phyloP scores from a whole-genome alignment of 2,113 vertebrate species.

The Erythrolamprus reginae region DNA sequence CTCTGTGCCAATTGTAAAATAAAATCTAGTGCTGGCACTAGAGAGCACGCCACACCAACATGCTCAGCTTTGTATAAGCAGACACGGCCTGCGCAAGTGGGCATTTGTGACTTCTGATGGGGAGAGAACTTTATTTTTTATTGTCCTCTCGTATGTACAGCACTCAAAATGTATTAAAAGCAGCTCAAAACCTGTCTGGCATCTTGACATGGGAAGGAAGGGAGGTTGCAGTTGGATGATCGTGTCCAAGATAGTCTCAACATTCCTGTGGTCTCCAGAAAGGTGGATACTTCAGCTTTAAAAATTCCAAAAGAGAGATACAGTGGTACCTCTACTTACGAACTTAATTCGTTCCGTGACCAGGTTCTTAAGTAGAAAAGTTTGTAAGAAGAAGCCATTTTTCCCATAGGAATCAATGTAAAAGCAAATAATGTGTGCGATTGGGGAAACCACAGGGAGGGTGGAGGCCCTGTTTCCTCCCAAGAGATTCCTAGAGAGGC shows the following conservation, averaged over 20 bases:
- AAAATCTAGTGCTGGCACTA: fast-evolving
- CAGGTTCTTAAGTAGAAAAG: too few relatives aligned
- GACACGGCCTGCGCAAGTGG: not conserved
- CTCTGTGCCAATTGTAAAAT: not conserved
- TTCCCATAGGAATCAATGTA: too few relatives aligned
- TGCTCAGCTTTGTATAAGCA: fast-evolving
- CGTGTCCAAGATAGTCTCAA: not conserved
- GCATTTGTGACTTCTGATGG: conserved; percentile 24
- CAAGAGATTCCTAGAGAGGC: too few relatives aligned
- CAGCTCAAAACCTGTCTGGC: conserved; percentile 10
- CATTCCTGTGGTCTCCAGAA: not conserved
- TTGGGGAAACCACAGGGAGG: too few relatives aligned
- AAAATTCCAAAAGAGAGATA: not conserved
- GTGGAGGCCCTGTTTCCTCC: too few relatives aligned
- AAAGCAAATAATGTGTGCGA: too few relatives aligned
- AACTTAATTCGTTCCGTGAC: too few relatives aligned
- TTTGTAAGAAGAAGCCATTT: too few relatives aligned
- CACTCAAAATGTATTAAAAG: conserved; percentile 51
- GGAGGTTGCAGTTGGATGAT: not conserved
- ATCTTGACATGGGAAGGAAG: not conserved
- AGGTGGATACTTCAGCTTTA: not conserved
- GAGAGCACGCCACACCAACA: not conserved
- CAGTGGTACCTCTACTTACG: too few relatives aligned
- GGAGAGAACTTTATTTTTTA: not conserved
- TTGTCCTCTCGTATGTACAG: conserved; percentile 25